Conservation (phyloP, 2,113 vertebrate genomes). For the Colossoma macropomum region DNA sequence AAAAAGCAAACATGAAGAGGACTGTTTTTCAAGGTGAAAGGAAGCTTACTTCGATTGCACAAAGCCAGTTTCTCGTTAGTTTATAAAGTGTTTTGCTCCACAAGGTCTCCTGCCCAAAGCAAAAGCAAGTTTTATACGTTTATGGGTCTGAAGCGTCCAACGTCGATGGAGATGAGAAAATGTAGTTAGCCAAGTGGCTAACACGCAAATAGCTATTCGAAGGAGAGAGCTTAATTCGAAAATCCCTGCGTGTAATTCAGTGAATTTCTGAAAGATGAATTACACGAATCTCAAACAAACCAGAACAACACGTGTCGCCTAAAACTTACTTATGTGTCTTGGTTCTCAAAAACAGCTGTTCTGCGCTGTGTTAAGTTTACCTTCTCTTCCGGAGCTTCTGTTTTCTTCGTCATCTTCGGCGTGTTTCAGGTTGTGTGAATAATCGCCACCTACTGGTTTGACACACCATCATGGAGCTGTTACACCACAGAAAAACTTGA, state of each 20-base stretch:
- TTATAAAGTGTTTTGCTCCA: background rate
- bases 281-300: background rate
- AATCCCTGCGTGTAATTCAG: background rate
- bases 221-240: background rate
- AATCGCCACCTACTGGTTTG: conserved; percentile 17
- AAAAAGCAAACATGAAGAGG: background rate
- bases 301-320: background rate
- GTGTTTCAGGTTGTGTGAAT: background rate
- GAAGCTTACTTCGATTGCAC: background rate
- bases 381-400: conserved; percentile 76
- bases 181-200: conserved; percentile 28
- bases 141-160: background rate
- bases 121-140: background rate
- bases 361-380: conserved; percentile 76
- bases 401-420: background rate
- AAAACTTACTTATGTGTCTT: conserved; percentile 75
- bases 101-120: background rate
- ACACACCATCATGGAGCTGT: background rate
- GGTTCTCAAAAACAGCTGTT: conserved; percentile 77
- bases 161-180: background rate
- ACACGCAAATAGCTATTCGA: background rate
- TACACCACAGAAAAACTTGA: background rate
- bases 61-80: background rate
- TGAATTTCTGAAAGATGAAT: background rate
- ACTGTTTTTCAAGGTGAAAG: background rate